phyloP scores from a whole-genome alignment of 2,113 vertebrate genomes.

The Gymnorhina tibicen region DNA sequence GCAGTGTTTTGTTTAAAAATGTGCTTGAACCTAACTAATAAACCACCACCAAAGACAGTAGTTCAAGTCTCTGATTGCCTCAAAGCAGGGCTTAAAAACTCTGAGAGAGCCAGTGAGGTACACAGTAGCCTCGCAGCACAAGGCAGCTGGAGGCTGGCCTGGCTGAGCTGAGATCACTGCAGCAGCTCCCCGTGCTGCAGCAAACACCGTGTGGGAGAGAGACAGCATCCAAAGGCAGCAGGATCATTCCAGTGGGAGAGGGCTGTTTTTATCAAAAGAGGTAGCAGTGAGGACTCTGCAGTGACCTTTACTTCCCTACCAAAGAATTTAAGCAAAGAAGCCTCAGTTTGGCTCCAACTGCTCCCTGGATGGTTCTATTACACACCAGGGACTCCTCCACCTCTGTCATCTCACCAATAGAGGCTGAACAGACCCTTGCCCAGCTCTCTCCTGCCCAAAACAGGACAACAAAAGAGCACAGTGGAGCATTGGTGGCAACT shows the following conservation, averaged over 20 bases:
- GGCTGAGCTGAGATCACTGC: neutral
- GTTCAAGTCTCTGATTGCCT: neutral
- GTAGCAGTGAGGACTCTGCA: neutral
- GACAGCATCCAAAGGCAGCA: neutral
- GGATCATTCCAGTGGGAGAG: neutral
- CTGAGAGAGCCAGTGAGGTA: neutral
- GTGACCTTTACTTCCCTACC: neutral
- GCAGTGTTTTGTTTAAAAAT: neutral
- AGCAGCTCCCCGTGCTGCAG: neutral
- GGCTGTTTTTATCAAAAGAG: neutral
- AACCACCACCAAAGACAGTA: neutral
- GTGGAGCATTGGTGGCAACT: neutral
- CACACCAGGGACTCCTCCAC: neutral
- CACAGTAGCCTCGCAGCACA: rapidly evolving
- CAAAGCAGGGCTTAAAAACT: neutral
- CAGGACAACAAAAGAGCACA: neutral
- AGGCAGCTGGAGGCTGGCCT: neutral
- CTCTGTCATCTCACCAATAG: neutral
- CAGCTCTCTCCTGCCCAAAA: neutral
- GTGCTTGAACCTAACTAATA: neutral
- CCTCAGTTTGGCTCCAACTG: neutral
- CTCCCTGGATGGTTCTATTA: neutral
- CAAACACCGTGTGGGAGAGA: rapidly evolving
- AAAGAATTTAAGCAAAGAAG: neutral
- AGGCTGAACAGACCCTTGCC: neutral